phyloP scores from a whole-genome alignment of 2,888 invertebrate genomes.

The Cosmorhoe ocellata region DNA sequence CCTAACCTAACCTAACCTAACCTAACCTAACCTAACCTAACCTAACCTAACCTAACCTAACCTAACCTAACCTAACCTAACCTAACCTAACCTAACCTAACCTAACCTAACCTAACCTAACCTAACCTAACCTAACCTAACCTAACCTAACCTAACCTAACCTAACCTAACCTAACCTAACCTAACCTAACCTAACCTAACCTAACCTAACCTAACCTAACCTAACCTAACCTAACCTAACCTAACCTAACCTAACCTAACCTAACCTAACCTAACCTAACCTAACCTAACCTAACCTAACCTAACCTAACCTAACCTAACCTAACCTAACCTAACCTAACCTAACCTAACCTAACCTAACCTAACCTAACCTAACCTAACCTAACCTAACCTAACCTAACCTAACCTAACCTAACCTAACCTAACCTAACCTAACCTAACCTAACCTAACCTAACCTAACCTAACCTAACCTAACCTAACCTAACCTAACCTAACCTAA shows the following conservation, averaged over 20 bases:
- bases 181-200: constrained; percentile 20
- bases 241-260: constrained; percentile 17
- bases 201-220: constrained; percentile 21
- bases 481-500: constrained; percentile 13
- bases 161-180: constrained; percentile 20
- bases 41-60: background rate
- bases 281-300: constrained; percentile 22
- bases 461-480: constrained; percentile 25
- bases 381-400: constrained; percentile 4
- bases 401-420: constrained; percentile 11
- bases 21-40: background rate
- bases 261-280: constrained; percentile 22
- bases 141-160: constrained; percentile 14
- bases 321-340: constrained; percentile 13
- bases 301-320: constrained; percentile 17
- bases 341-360: constrained; percentile 9
- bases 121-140: constrained; percentile 15
- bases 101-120: background rate
- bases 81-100: constrained; percentile 3
- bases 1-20: background rate
- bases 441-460: constrained; percentile 33
- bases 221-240: constrained; percentile 20
- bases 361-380: constrained; percentile 26
- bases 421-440: constrained; percentile 33
- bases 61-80: constrained; percentile 5